Base-by-base conservation (phyloP, 2,797 vertebrate species). In the Phalloptychus januarius region DNA sequence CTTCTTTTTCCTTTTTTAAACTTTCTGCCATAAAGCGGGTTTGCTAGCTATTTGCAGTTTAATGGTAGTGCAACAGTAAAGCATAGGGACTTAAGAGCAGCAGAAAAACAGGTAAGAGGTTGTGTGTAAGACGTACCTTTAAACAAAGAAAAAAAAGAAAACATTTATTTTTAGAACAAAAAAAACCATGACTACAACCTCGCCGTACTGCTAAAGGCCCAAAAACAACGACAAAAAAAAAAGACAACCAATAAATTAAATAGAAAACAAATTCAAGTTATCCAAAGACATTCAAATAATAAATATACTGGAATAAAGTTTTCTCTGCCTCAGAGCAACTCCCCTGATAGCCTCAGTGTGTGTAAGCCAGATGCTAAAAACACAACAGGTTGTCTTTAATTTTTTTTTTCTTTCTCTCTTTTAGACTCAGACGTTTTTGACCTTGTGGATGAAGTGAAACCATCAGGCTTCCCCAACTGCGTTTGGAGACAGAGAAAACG, bases 221-320 rank as follows among this genome's bases (percentile, higher is more conserved):
- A 88, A 88, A 88, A 86, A 54, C 85, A 83, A 85, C 85, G 85
- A 86, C 72, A 87, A 87, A 85, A 54, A 83, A 84, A 85, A 86
- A 83, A 74, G 40, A 90, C 87, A 91, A 85, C 69, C 82, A 91
- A 91, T 93, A 89, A 93, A 94, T 92, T 89, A 91, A 90, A 91
- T 81, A 85, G 86, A 91, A 91, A 91, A 91, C 52, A 91, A 92
- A 87, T 93, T 91, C 91, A 93, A 93, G 89, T 94, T 94, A 90
- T 92, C 87, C 84, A 88, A 88, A 91, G 86, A 92, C 89, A 94
- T 92, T 91, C 79, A 94, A 93, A 93, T 93, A 91, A 93, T 92
- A 91, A 93, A 93, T 93, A 92, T 80, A 86, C 20, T 84, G 80
- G 86, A 93, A 80, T 85, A 87, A 76, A 83, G 50, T 82, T 82